These are phyloP conservation scores for Platanista minor DNA, from an alignment of 2,113 vertebrate genomes.

Conservation along the genomic window DNA sequence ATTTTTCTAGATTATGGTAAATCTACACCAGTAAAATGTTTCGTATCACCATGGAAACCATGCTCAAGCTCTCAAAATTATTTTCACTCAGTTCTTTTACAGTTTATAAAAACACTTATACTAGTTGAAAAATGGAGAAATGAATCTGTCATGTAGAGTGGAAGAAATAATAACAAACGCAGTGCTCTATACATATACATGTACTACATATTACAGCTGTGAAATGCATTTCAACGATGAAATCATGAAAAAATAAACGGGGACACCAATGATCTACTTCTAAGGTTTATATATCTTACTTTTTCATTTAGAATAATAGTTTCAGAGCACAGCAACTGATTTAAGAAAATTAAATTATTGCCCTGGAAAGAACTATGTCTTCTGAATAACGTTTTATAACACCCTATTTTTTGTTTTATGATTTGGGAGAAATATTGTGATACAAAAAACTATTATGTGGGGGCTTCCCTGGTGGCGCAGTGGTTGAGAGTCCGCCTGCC, in stretches of 20 bases:
- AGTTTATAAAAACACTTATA: conserved; percentile 13
- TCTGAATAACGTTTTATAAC: neutral
- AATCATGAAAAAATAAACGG: neutral
- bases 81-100: conserved; percentile 13
- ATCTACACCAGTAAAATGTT: neutral
- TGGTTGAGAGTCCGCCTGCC: too few species aligned
- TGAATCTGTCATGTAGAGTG: neutral
- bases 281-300: neutral
- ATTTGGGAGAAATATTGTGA: neutral
- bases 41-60: conserved; percentile 51
- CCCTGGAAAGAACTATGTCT: neutral
- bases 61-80: conserved; percentile 21
- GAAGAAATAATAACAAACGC: neutral
- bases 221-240: neutral
- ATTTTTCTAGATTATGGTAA: conserved; percentile 22
- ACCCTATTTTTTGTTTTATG: neutral
- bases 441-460: neutral
- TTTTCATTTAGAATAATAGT: neutral
- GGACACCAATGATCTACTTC: neutral
- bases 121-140: neutral
- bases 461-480: too few species aligned
- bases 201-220: neutral
- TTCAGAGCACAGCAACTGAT: neutral
- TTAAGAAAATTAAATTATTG: neutral
- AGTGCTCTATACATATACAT: neutral